phyloP scores from a whole-genome alignment of 1,140 invertebrate genomes.

The Aethina tumida region DNA sequence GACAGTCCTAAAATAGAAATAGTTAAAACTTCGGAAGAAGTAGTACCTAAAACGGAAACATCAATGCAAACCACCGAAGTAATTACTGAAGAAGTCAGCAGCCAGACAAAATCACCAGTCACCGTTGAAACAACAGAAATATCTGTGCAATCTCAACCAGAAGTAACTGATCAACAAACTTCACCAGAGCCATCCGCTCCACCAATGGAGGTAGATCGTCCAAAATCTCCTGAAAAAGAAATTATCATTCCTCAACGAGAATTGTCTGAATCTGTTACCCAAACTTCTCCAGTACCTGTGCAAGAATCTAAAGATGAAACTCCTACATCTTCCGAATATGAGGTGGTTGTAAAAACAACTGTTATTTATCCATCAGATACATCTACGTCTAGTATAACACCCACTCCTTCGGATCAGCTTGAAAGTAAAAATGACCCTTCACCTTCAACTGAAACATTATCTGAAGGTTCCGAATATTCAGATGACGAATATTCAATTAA shows the following conservation, averaged over 20 bases:
- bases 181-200: constrained; percentile 34
- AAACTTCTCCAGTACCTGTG: constrained; percentile 36
- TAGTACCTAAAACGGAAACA: constrained; percentile 37
- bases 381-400: neutral
- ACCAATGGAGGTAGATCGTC: constrained; percentile 17
- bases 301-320: constrained; percentile 22
- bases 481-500: constrained; percentile 21
- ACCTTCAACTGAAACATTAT: neutral
- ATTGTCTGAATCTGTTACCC: constrained; percentile 33
- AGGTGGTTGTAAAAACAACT: neutral
- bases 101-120: constrained; percentile 29
- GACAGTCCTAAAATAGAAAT: constrained; percentile 35
- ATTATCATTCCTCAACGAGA: constrained; percentile 22
- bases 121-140: constrained; percentile 22
- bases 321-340: neutral
- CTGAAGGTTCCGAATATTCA: constrained; percentile 20
- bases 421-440: constrained; percentile 5
- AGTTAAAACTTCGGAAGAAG: no score
- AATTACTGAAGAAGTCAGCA: constrained; percentile 33
- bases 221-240: constrained; percentile 1
- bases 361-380: neutral
- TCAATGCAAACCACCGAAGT: constrained; percentile 31
- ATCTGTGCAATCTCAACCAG: constrained; percentile 30
- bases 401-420: neutral
- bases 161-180: constrained; percentile 38